Percentiles rank a stretch among this genome's conserved stretches.
Evolutionary conservation across 2,113 vertebrate species (phyloP).

Genomic region (Steatornis caripensis): DNA sequence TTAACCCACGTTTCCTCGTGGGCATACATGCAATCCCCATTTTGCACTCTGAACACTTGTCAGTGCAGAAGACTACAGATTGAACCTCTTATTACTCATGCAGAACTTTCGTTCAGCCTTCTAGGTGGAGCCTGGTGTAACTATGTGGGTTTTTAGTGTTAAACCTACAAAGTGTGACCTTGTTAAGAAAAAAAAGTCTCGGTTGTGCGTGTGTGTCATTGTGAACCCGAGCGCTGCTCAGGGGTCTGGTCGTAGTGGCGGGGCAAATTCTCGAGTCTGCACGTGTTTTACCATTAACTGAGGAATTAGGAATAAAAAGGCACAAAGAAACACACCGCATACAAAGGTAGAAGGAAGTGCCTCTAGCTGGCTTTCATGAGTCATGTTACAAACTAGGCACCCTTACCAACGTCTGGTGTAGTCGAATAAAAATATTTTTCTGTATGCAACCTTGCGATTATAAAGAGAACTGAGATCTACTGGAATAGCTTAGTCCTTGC

Average conservation of each 20-base stretch:
- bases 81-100: background rate
- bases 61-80: background rate
- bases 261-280: background rate
- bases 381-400: background rate
- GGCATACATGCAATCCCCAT: background rate
- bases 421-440: background rate
- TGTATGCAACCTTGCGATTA: background rate
- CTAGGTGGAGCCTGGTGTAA: background rate
- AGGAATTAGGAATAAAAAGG: background rate
- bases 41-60: background rate
- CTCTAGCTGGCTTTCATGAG: background rate
- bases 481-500: background rate
- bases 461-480: background rate
- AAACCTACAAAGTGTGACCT: background rate
- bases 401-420: background rate
- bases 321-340: background rate
- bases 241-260: background rate
- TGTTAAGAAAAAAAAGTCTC: background rate
- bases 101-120: background rate
- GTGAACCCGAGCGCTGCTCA: background rate
- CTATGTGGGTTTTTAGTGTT: background rate
- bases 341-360: background rate
- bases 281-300: rapidly evolving
- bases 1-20: background rate
- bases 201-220: background rate